phyloP scores from a whole-genome alignment of 2,113 vertebrate genomes.

The Seriola quinqueradiata region DNA sequence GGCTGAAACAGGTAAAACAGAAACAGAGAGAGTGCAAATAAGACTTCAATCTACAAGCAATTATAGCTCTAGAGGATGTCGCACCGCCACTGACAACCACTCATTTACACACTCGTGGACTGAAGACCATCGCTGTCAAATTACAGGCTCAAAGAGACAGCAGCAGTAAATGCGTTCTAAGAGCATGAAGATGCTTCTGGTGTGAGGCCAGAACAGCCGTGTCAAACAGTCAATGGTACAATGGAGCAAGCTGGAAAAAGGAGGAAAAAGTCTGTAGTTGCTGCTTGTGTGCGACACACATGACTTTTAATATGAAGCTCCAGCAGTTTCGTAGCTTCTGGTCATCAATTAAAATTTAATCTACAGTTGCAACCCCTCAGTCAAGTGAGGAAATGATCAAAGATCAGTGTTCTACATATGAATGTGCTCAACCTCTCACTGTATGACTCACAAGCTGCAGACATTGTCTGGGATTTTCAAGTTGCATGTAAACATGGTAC shows the following conservation, averaged over 20 bases:
- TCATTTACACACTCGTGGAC: not conserved
- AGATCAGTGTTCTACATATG: conserved; percentile 11
- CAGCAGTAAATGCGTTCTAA: not conserved
- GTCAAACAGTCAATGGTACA: conserved; percentile 19
- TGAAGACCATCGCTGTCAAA: not conserved
- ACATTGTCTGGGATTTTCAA: not conserved
- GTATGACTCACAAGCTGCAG: not conserved
- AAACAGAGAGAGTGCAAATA: not conserved
- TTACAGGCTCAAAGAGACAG: conserved; percentile 22
- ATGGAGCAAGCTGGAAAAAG: not conserved
- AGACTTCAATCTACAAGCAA: not conserved
- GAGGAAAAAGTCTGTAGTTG: not conserved
- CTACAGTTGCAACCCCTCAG: not conserved
- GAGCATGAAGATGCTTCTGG: not conserved
- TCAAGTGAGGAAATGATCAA: conserved; percentile 23
- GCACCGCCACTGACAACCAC: conserved; percentile 17
- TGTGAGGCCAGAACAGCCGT: not conserved
- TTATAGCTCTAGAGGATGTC: not conserved
- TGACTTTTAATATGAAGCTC: not conserved
- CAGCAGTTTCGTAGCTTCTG: conserved; percentile 16
- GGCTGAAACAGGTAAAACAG: not conserved
- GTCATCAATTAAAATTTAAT: conserved; percentile 41
- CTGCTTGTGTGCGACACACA: not conserved
- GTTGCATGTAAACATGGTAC: not conserved
- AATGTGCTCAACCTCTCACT: not conserved